These are phyloP conservation scores for Tenebrio molitor DNA, from an alignment of 1,140 invertebrate genomes.

Conservation along the genomic window DNA sequence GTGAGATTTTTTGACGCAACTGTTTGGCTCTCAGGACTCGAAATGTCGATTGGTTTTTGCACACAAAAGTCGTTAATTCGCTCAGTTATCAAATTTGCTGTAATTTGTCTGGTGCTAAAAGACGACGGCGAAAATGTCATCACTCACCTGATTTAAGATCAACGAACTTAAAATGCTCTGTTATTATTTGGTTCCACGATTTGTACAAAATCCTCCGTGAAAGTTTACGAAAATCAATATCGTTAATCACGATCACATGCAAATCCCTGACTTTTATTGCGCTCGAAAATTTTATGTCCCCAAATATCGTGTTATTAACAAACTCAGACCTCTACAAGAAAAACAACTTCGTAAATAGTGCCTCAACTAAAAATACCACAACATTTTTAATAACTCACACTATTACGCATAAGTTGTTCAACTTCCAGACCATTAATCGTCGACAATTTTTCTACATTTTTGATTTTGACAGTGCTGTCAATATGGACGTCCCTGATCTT, in stretches of 20 bases:
- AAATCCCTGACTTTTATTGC: slow-evolving; percentile 53
- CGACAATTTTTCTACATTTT: slow-evolving; percentile 52
- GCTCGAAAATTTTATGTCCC: slow-evolving; percentile 48
- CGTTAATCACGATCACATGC: slow-evolving; percentile 52
- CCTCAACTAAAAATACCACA: too few species aligned
- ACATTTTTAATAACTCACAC: not conserved
- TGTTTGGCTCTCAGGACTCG: slow-evolving; percentile 44
- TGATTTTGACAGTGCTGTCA: slow-evolving; percentile 55
- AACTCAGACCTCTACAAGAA: slow-evolving; percentile 1
- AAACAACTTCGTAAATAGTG: too few species aligned
- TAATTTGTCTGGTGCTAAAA: too few species aligned
- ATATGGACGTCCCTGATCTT: slow-evolving; percentile 28
- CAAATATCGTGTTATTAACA: slow-evolving; percentile 35
- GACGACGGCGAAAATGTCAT: too few species aligned
- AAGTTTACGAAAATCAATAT: slow-evolving; percentile 53
- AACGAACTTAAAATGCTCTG: slow-evolving; percentile 55
- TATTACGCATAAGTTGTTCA: slow-evolving; percentile 40
- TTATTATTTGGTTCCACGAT: slow-evolving; percentile 55
- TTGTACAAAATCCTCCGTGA: slow-evolving; percentile 55
- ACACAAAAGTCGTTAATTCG: slow-evolving; percentile 59
- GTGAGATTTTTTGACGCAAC: slow-evolving; percentile 11
- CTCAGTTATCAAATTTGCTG: slow-evolving; percentile 56
- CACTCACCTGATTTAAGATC: slow-evolving; percentile 52
- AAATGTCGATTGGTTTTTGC: slow-evolving; percentile 55
- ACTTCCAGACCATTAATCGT: slow-evolving; percentile 57